Evolutionary conservation across 2,888 invertebrate genomes (phyloP).

Genomic region (Osmoderma eremita): DNA sequence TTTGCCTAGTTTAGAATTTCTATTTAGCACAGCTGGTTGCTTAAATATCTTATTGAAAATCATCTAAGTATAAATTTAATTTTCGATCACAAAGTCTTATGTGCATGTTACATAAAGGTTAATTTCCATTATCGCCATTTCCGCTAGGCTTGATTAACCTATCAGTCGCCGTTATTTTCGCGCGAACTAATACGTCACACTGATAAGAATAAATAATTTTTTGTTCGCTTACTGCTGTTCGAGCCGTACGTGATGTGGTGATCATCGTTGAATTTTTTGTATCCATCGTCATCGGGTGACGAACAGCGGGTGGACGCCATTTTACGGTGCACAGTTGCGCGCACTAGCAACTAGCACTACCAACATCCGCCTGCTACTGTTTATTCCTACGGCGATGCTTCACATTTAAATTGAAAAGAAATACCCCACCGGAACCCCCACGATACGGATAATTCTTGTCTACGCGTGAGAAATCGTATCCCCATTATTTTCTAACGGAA

Average conservation of each 20-base stretch:
- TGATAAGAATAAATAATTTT: constrained; percentile 25
- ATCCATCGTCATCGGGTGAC: constrained; percentile 71
- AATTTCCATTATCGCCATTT: background rate
- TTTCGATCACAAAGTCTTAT: background rate
- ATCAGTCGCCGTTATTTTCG: constrained; percentile 19
- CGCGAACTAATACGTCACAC: constrained; percentile 1
- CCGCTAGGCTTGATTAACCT: constrained; percentile 6
- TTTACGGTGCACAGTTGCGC: constrained; percentile 4
- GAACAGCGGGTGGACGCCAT: constrained; percentile 62
- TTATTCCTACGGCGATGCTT: background rate
- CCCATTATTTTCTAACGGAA: no score
- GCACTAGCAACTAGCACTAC: no score
- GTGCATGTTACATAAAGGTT: constrained; percentile 3
- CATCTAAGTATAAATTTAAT: background rate
- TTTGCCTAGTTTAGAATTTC: background rate
- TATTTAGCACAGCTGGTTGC: background rate
- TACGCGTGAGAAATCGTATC: background rate
- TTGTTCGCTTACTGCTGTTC: constrained; percentile 68
- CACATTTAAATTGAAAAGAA: constrained; percentile 18
- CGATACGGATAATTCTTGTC: background rate
- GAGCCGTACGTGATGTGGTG: constrained; percentile 69
- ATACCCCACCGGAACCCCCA: constrained; percentile 9
- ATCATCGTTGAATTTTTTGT: constrained; percentile 73
- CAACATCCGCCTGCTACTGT: constrained; percentile 26
- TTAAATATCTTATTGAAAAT: no score